These are phyloP conservation scores for Eublepharis macularius DNA, from an alignment of 2,113 vertebrate species.

Conservation along the genomic window DNA sequence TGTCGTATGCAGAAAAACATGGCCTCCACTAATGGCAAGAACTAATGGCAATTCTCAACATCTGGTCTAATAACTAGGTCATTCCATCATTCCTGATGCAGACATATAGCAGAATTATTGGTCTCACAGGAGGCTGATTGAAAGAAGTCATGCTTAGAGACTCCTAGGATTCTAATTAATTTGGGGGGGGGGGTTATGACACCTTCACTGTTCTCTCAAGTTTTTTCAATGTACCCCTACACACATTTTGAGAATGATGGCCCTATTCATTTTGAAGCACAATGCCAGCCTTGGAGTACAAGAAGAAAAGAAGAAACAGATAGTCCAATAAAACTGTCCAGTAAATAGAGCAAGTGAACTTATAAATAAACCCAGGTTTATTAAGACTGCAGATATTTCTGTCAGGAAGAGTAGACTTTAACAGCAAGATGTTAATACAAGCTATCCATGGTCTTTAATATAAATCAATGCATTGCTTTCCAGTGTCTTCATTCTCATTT, in stretches of 20 bases:
- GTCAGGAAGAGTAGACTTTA: neutral
- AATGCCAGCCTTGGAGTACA: neutral
- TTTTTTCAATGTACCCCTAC: neutral
- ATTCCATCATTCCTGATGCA: neutral
- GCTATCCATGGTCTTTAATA: neutral
- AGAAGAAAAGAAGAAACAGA: neutral
- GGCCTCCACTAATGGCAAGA: too few relatives aligned
- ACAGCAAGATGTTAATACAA: neutral
- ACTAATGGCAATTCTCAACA: neutral
- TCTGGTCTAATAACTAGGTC: neutral
- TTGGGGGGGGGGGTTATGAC: too few relatives aligned
- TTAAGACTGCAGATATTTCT: neutral
- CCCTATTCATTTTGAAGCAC: neutral
- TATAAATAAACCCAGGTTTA: neutral
- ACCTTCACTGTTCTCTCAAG: neutral
- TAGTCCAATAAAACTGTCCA: neutral
- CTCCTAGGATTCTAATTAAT: neutral
- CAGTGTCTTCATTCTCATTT: neutral
- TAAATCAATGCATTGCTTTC: neutral
- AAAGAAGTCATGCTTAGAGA: neutral
- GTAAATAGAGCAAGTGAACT: neutral
- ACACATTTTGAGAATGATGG: neutral
- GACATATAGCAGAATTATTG: neutral
- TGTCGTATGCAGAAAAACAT: neutral
- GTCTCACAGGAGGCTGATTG: neutral